Evolutionary conservation across 2,113 vertebrate species (phyloP), one percentile per base, ranked within the genome.

Genomic region (Orycteropus afer): DNA sequence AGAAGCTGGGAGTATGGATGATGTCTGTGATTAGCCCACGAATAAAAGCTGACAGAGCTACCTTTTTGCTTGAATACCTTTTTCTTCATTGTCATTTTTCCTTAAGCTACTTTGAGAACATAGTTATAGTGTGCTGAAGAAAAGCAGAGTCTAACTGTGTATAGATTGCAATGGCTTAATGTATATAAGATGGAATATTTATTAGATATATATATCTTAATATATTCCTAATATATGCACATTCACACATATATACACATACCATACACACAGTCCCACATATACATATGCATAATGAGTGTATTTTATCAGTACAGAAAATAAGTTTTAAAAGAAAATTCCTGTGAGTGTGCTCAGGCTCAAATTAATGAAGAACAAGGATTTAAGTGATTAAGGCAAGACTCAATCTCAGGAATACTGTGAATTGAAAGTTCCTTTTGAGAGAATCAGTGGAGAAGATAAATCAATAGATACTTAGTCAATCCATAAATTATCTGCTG

Each of bases 11-110:
- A 15, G 82, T 90, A 55, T 8, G 96, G 96, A 98, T 97, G 97
- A 99, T 99, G 98, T 98, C 98, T 97, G 98, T 98, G 98, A 99
- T 98, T 98, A 98, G 2, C 11, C 73, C 49, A 86, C 45, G 10
- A 4, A 74, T 53, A 1, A 14, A 84, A 91, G 61, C 65, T n/a
- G 32, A 37, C 61, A 65, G 15, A 63, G 25, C 79, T 25, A 53
- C 45, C 2, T 87, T 53, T 88, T 63, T 55, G 37, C 78, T 94
- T 94, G 76, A 77, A 13, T 7, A 12, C 11, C 32, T 74, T 86
- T 87, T 86, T 37, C 59, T n/a, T 47, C 49, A 45, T 49, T 85
- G 65, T 95, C 86, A 90, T 7, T 45, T 0, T 7, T 7, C 47
- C 40, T 91, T 42, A 37, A 97, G 55, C n/a, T 88, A 7, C 77